Evolutionary conservation across 2,888 invertebrate genomes (phyloP).

Genomic region (Ennomos quercinarius): DNA sequence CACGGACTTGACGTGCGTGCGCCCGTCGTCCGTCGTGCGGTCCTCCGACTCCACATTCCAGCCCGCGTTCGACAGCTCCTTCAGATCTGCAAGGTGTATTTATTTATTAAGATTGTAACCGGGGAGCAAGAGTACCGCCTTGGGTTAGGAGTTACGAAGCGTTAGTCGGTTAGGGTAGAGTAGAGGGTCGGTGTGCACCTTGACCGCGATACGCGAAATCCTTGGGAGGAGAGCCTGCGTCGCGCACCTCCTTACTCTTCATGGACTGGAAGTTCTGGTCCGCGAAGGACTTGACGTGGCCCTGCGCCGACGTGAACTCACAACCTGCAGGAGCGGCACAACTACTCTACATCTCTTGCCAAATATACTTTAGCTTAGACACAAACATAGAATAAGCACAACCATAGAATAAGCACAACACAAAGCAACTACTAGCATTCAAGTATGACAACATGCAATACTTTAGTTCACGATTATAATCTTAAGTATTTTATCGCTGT

Average conservation of each 20-base stretch:
- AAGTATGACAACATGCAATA: slow-evolving; percentile 7
- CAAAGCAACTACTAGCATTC: slow-evolving; percentile 4
- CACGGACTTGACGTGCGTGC: slow-evolving; percentile 85
- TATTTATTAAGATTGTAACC: background rate
- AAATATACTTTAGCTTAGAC: slow-evolving; percentile 11
- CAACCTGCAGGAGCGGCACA: slow-evolving; percentile 72
- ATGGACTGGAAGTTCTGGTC: slow-evolving; percentile 92
- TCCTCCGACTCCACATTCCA: slow-evolving; percentile 89
- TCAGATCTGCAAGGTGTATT: slow-evolving; percentile 70
- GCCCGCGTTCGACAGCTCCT: slow-evolving; percentile 83
- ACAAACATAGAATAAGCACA: slow-evolving; percentile 15
- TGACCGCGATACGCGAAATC: slow-evolving; percentile 83
- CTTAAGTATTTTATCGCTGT: slow-evolving; percentile 3
- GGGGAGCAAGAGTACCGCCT: slow-evolving; percentile 7
- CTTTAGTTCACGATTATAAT: slow-evolving; percentile 5
- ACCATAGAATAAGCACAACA: slow-evolving; percentile 10
- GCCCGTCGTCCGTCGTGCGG: slow-evolving; percentile 87
- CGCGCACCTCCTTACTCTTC: slow-evolving; percentile 92
- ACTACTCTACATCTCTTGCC: slow-evolving; percentile 50
- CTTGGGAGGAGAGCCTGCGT: slow-evolving; percentile 90
- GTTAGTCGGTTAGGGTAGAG: slow-evolving; percentile 70
- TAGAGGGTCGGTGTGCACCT: slow-evolving; percentile 70
- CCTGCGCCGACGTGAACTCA: slow-evolving; percentile 77
- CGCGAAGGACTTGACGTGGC: slow-evolving; percentile 89
- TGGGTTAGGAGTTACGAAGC: slow-evolving; percentile 67